A percentile compares a stretch with the other conserved stretches of the same genome.
Evolutionary conservation across 2,888 invertebrate genomes (phyloP).

Genomic region (Stenchaetothrips biformis): DNA sequence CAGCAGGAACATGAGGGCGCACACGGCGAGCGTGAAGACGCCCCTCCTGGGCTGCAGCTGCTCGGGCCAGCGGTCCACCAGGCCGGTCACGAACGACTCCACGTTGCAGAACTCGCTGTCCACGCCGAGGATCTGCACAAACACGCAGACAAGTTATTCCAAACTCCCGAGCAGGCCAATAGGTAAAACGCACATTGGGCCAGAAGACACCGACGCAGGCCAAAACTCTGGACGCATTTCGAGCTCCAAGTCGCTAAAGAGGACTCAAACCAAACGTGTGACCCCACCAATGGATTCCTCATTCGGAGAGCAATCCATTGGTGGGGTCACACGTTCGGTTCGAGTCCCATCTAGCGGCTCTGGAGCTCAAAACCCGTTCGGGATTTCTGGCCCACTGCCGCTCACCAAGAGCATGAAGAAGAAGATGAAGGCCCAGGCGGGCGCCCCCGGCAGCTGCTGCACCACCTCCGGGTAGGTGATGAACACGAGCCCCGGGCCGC

Average conservation of each 20-base stretch:
- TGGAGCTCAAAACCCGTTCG: too few relatives aligned
- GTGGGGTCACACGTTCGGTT: too few relatives aligned
- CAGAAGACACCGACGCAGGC: too few relatives aligned
- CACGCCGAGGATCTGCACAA: constrained; percentile 59
- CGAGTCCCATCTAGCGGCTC: too few relatives aligned
- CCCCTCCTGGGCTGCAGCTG: constrained; percentile 56
- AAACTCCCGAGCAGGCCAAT: neutral
- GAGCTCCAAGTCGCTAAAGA: too few relatives aligned
- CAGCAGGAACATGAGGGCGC: constrained; percentile 54
- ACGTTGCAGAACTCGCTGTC: constrained; percentile 70
- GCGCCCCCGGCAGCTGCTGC: constrained; percentile 63
- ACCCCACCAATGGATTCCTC: too few relatives aligned
- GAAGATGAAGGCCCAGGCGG: constrained; percentile 66
- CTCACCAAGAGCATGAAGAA: constrained; percentile 62
- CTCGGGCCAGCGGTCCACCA: constrained; percentile 57
- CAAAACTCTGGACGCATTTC: too few relatives aligned
- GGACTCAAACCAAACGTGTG: too few relatives aligned
- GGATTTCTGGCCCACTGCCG: too few relatives aligned
- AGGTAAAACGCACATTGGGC: too few relatives aligned
- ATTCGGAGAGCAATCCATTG: too few relatives aligned
- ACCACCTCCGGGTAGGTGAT: constrained; percentile 71
- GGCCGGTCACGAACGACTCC: constrained; percentile 56
- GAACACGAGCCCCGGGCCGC: constrained; percentile 69
- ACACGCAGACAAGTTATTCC: too few relatives aligned
- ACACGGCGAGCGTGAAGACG: constrained; percentile 59